Percentiles rank a stretch among this genome's conserved stretches.
Conservation (phyloP, 2,113 vertebrate species). For the Laticauda colubrina region DNA sequence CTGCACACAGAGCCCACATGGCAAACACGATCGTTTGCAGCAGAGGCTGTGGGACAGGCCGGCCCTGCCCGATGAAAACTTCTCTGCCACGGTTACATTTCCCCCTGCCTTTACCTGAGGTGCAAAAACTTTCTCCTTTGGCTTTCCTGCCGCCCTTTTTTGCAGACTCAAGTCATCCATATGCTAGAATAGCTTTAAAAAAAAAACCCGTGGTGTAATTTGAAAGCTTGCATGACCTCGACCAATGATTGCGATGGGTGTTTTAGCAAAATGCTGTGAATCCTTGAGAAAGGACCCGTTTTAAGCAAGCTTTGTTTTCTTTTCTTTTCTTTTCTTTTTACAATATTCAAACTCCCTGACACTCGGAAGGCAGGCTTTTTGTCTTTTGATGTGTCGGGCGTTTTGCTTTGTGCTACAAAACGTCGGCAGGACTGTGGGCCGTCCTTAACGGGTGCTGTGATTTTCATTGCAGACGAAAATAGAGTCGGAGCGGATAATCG, state of each 20-base stretch:
- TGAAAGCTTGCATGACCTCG: neutral
- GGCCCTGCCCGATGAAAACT: neutral
- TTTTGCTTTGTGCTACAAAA: constrained; percentile 50
- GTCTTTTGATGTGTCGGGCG: constrained; percentile 50
- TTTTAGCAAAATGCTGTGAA: neutral
- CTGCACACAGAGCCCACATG: neutral
- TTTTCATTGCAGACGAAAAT: constrained; percentile 80
- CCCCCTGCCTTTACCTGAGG: neutral
- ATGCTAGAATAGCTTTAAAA: neutral
- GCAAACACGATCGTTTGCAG: neutral
- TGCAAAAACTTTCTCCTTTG: neutral
- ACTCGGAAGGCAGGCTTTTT: neutral
- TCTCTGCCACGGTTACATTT: neutral
- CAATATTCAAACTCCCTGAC: neutral
- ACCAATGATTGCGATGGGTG: neutral
- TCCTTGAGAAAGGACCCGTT: neutral
- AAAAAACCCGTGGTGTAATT: neutral
- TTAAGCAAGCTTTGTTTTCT: neutral
- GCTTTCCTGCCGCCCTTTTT: neutral
- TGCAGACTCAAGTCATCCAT: neutral
- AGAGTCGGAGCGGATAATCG: constrained; percentile 85
- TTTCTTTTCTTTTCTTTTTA: no score
- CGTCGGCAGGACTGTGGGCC: constrained; percentile 40
- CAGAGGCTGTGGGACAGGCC: neutral
- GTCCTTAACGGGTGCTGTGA: constrained; percentile 65